A percentile compares a stretch with the other conserved stretches of the same genome.
These are phyloP conservation scores for Anthopleura xanthogrammica DNA, from an alignment of 92 coral and sea anemone genomes.

Conservation along the genomic window DNA sequence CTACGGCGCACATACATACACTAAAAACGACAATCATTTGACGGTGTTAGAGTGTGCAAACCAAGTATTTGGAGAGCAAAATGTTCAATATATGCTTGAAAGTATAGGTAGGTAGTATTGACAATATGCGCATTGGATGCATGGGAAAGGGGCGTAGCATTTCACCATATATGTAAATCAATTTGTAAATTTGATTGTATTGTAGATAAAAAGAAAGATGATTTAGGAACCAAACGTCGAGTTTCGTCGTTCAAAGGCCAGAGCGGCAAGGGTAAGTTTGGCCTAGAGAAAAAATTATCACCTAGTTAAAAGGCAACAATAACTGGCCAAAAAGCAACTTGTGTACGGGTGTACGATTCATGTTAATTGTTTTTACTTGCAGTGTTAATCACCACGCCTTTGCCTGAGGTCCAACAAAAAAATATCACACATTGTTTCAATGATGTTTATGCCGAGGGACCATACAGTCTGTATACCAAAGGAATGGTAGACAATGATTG, in stretches of 20 bases:
- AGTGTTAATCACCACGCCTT: slow-evolving; percentile 32
- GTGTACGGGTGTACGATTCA: no score
- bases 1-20: slow-evolving; percentile 59
- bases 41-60: slow-evolving; percentile 64
- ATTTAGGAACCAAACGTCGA: neutral
- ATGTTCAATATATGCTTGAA: slow-evolving; percentile 42
- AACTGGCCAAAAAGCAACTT: no score
- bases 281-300: neutral
- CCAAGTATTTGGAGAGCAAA: slow-evolving; percentile 36
- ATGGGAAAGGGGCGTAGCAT: neutral
- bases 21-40: slow-evolving; percentile 59
- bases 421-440: slow-evolving; percentile 45
- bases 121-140: neutral
- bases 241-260: neutral
- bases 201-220: neutral
- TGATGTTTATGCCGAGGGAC: slow-evolving; percentile 46
- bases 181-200: neutral
- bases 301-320: no score
- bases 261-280: neutral
- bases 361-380: neutral
- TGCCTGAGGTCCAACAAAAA: slow-evolving; percentile 38
- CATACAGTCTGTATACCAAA: slow-evolving; percentile 60
- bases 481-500: slow-evolving; percentile 48
- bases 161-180: neutral
- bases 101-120: slow-evolving; percentile 47